These are phyloP conservation scores for Chirona hameri DNA, from an alignment of 2,888 invertebrate genomes.

Conservation along the genomic window DNA sequence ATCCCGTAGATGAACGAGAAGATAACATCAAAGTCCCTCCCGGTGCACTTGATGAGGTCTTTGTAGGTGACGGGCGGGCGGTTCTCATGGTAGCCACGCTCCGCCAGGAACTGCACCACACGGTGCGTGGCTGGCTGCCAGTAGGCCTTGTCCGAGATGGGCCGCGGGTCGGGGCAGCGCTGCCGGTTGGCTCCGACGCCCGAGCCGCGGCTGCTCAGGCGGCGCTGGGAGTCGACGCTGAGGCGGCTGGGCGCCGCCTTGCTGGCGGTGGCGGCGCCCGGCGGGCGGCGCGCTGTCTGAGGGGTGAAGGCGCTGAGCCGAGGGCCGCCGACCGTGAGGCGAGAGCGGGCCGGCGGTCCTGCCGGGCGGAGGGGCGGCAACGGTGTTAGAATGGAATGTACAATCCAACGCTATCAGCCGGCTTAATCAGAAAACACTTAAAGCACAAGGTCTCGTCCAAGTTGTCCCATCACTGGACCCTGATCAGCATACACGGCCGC, in stretches of 20 bases:
- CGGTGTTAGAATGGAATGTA: too few relatives aligned
- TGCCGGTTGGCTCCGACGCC: neutral
- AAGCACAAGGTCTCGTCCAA: too few relatives aligned
- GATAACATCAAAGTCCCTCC: neutral
- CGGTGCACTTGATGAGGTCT: neutral
- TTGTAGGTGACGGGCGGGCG: neutral
- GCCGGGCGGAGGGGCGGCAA: neutral
- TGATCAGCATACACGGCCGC: too few relatives aligned
- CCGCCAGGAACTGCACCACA: neutral
- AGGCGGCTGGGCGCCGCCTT: neutral
- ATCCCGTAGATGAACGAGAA: slow-evolving; percentile 3
- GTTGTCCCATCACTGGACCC: too few relatives aligned
- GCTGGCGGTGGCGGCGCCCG: neutral
- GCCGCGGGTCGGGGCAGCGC: slow-evolving; percentile 2
- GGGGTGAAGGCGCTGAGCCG: slow-evolving; percentile 6
- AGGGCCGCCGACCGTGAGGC: neutral
- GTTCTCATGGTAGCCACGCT: neutral
- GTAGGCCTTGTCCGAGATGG: neutral
- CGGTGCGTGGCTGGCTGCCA: neutral
- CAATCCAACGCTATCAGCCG: too few relatives aligned
- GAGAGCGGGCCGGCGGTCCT: neutral
- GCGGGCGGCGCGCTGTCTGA: neutral
- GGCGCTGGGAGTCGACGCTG: slow-evolving; percentile 4
- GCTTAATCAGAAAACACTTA: too few relatives aligned
- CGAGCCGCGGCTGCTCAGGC: slow-evolving; percentile 2